A percentile compares a stretch with the other conserved stretches of the same genome.
Conservation (phyloP, 1,140 invertebrate genomes). For the Psilanteris sp. region DNA sequence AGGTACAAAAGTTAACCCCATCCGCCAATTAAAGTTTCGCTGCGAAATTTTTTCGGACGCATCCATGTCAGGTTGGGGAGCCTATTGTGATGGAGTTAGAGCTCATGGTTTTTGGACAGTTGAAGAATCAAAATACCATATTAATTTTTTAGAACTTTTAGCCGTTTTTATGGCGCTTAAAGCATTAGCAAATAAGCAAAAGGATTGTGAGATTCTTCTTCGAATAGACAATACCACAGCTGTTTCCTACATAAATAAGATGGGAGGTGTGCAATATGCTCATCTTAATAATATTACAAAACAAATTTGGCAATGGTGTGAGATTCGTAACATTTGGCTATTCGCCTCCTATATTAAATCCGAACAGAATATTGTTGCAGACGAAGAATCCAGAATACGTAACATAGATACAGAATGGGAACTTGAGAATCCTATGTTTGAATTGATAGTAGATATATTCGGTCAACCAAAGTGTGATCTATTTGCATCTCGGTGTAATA, state of each 20-base stretch:
- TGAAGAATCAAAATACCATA: neutral
- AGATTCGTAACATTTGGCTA: conserved; percentile 26
- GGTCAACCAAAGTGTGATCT: conserved; percentile 7
- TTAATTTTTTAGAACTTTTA: conserved; percentile 24
- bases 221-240: conserved; percentile 22
- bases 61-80: conserved; percentile 15
- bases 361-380: conserved; percentile 64
- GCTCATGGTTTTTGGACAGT: conserved; percentile 10
- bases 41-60: conserved; percentile 21
- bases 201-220: conserved; percentile 21
- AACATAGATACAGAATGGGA: conserved; percentile 63
- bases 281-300: conserved; percentile 12
- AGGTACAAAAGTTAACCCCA: neutral
- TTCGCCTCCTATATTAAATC: conserved; percentile 72
- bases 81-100: neutral
- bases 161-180: conserved; percentile 13
- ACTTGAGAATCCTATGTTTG: conserved; percentile 30
- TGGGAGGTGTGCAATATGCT: conserved; percentile 11
- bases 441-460: conserved; percentile 50
- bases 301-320: conserved; percentile 26
- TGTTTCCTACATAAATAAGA: no score
- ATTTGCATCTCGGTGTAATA: neutral
- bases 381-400: conserved; percentile 48
- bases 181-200: conserved; percentile 1
- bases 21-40: neutral